These are phyloP conservation scores for Urocyon cinereoargenteus DNA, from an alignment of 2,797 vertebrate genomes.

Conservation along the genomic window DNA sequence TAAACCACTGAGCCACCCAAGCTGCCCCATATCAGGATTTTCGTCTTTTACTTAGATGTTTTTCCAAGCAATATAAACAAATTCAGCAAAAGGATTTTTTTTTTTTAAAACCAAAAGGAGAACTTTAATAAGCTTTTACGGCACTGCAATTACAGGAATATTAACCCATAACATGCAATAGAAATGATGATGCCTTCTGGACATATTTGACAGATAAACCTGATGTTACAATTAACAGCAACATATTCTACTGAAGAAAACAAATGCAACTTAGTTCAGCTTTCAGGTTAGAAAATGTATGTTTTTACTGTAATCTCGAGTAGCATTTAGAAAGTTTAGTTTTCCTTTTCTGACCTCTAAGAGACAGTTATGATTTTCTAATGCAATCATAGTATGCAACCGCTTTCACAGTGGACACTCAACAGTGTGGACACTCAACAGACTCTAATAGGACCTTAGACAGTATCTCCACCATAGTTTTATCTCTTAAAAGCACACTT, in stretches of 20 bases:
- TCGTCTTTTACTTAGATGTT: slow-evolving; percentile 30
- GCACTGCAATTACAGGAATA: slow-evolving; percentile 78
- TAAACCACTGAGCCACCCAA: no score
- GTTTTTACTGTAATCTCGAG: slow-evolving; percentile 63
- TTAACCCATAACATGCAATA: slow-evolving; percentile 81
- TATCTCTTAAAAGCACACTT: neutral
- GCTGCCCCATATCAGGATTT: neutral
- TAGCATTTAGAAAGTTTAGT: slow-evolving; percentile 75
- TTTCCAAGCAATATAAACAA: slow-evolving; percentile 21
- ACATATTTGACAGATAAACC: slow-evolving; percentile 71
- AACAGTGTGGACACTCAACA: neutral
- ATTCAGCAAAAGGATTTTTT: neutral
- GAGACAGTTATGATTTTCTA: slow-evolving; percentile 58
- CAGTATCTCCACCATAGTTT: neutral
- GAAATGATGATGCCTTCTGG: slow-evolving; percentile 69
- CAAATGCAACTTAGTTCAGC: slow-evolving; percentile 63
- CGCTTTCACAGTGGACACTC: slow-evolving; percentile 68
- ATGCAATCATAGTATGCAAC: slow-evolving; percentile 54
- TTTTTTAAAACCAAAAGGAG: slow-evolving; percentile 73
- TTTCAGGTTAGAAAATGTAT: slow-evolving; percentile 74
- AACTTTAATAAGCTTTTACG: slow-evolving; percentile 80
- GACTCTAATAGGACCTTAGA: neutral
- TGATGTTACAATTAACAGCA: slow-evolving; percentile 69
- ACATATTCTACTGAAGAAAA: slow-evolving; percentile 72
- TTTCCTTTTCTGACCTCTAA: slow-evolving; percentile 77